Evolutionary conservation across 64 coral and sea anemone species (phyloP).

Genomic region (Trachythela sp.): DNA sequence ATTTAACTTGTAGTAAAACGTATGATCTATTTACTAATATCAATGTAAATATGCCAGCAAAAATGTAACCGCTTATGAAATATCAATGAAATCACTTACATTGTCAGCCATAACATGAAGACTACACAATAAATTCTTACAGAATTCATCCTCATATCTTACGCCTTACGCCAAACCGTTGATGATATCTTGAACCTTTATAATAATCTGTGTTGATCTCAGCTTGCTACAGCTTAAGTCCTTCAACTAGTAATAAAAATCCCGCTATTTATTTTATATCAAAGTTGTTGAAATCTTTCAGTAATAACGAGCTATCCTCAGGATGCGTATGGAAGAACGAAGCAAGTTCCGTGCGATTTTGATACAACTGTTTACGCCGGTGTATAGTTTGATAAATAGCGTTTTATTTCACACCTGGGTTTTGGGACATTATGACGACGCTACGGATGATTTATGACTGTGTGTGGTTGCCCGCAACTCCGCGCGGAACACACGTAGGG

Average conservation of each 20-base stretch:
- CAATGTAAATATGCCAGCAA: background rate
- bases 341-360: background rate
- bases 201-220: too few relatives aligned
- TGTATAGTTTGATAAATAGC: background rate
- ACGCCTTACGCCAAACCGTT: too few relatives aligned
- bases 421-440: background rate
- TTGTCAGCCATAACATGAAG: background rate
- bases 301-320: too few relatives aligned
- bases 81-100: background rate
- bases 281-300: too few relatives aligned
- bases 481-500: background rate
- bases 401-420: background rate
- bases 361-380: background rate
- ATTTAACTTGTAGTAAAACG: too few relatives aligned
- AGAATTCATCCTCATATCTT: too few relatives aligned
- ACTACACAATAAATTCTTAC: background rate
- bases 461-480: background rate
- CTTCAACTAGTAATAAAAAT: too few relatives aligned
- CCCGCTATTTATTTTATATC: too few relatives aligned
- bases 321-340: background rate
- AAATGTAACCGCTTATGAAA: background rate
- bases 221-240: too few relatives aligned
- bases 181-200: too few relatives aligned
- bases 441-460: background rate
- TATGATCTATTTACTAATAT: background rate